Base-by-base conservation (phyloP, 1,140 invertebrate species). In the Lordiphosa clarofinis region DNA sequence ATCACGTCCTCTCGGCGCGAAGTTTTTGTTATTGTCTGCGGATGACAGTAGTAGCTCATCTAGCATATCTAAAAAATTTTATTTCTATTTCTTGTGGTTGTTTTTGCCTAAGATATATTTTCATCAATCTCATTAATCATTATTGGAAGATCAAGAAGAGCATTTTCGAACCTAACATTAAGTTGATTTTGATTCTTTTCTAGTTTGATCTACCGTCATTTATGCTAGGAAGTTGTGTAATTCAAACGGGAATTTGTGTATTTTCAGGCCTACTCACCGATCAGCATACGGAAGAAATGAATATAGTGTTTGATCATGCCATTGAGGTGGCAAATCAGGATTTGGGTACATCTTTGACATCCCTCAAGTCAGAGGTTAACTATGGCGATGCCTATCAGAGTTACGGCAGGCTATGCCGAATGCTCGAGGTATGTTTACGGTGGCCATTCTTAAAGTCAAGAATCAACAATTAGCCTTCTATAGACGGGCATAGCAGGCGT, bases 401-500 rank as follows among this genome's bases (percentile, higher is more conserved):
- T 24, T 89, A 89, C 21, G 65, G 71, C 13, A 84, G 54, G 36
- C 70, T 90, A 3, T 91, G 91, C 48, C 55, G 74, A n/a, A 82
- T 91, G 66, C 53, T 91, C 1, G 62, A 89, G 73, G 88, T 89
- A 72, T 56, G 24, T 46, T 21, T n/a, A 33, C 37, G 10, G 4
- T 21, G 13, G 39, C 46, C 8, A 13, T 4, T 13, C n/a, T 12
- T 19, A 2, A 0, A 8, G 21, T 47, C 0, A 4, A 9, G 5
- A n/a, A 40, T 9, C 15, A 50, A 15, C 4, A 19, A 38, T 24
- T 21, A n/a, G n/a, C 10, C 4, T 31, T 9, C 19, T 53, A 4
- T 54, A 92, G 91, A 89, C 89, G 10, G 95, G 94, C 21, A 90
- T 96, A 7, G 93, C 93, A 1, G 95, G 92, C 0, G 90, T 98